Conservation (phyloP, 1,140 invertebrate species). For the Platorchestia sp. region DNA sequence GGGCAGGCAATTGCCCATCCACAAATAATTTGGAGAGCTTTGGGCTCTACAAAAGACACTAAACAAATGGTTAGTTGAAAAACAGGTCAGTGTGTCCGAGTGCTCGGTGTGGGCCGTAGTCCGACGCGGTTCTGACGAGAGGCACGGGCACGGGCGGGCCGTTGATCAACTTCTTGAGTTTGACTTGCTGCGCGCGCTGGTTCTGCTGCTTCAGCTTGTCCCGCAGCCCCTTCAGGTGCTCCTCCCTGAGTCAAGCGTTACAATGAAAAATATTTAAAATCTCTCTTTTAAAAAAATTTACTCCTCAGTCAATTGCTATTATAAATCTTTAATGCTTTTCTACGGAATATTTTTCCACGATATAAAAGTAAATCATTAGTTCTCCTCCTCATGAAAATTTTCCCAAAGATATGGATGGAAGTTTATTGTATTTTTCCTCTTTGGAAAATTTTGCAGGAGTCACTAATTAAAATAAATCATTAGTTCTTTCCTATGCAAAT, state of each 20-base stretch:
- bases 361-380: too few species aligned
- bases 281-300: too few species aligned
- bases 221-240: constrained; percentile 64
- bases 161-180: constrained; percentile 67
- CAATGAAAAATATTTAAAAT: not conserved
- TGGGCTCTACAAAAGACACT: not conserved
- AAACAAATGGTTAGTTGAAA: not conserved
- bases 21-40: not conserved
- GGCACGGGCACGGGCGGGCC: constrained; percentile 64
- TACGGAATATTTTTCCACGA: too few species aligned
- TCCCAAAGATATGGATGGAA: too few species aligned
- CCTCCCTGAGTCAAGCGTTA: constrained; percentile 59
- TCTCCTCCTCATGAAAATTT: too few species aligned
- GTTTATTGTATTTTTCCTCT: too few species aligned
- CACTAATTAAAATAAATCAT: too few species aligned
- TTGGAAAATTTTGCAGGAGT: too few species aligned
- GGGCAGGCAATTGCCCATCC: not conserved
- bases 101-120: constrained; percentile 12
- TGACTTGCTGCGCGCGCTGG: constrained; percentile 63
- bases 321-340: too few species aligned
- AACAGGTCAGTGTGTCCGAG: not conserved
- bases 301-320: too few species aligned
- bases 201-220: constrained; percentile 66
- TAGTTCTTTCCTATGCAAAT: too few species aligned
- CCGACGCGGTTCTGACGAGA: constrained; percentile 11